These are phyloP conservation scores for Drusus annulatus DNA, from an alignment of 1,140 invertebrate genomes.

Conservation along the genomic window DNA sequence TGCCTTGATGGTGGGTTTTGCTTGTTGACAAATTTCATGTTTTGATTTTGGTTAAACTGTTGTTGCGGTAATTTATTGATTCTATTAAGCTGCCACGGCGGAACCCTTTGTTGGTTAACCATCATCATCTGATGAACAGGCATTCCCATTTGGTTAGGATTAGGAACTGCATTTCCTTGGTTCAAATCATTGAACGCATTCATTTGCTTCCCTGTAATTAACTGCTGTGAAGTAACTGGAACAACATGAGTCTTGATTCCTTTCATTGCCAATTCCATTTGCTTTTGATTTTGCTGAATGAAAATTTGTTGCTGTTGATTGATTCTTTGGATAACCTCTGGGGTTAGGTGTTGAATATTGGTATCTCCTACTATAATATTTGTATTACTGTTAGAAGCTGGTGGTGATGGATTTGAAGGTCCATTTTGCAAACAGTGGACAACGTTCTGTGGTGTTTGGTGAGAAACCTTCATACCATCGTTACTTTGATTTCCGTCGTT, in stretches of 20 bases:
- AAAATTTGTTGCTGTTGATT: slow-evolving; percentile 75
- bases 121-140: slow-evolving; percentile 68
- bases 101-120: slow-evolving; percentile 70
- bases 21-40: slow-evolving; percentile 35
- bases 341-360: slow-evolving; percentile 66
- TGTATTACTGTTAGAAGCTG: slow-evolving; percentile 62
- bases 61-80: slow-evolving; percentile 66
- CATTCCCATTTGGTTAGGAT: slow-evolving; percentile 68
- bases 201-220: slow-evolving; percentile 56
- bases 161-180: slow-evolving; percentile 35
- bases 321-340: slow-evolving; percentile 73
- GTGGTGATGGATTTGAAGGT: slow-evolving; percentile 37
- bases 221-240: slow-evolving; percentile 61
- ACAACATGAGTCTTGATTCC: slow-evolving; percentile 68
- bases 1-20: slow-evolving; percentile 43
- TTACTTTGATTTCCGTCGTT: slow-evolving; percentile 19
- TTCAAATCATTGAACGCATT: slow-evolving; percentile 46
- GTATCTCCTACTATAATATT: slow-evolving; percentile 62
- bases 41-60: slow-evolving; percentile 59
- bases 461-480: slow-evolving; percentile 23
- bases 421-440: slow-evolving; percentile 48
- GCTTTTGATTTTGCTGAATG: slow-evolving; percentile 71
- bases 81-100: slow-evolving; percentile 77
- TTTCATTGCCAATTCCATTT: slow-evolving; percentile 71
- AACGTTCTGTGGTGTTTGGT: slow-evolving; percentile 31